Evolutionary conservation across 2,113 vertebrate species (phyloP), one percentile per base, ranked within the genome.

Genomic region (Desmodus rotundus): DNA sequence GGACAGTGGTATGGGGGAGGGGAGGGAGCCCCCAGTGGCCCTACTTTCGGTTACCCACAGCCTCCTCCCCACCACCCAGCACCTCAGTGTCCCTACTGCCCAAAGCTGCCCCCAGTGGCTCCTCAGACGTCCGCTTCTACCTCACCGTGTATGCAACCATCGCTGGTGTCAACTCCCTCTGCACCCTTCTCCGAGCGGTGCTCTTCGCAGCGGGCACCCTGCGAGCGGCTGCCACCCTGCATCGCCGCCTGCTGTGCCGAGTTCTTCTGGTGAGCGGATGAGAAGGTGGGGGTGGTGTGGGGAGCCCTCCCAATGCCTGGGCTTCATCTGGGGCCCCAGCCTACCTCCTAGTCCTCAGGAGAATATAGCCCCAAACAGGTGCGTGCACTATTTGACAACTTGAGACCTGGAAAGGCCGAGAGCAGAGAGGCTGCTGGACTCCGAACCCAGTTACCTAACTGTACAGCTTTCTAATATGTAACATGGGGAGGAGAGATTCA

Each of bases 161-260:
- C 19, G 99, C 99, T 5, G 98, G 94, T 0, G 97, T 98, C 68
- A 99, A 99, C 98, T 99, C 99, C 0, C 22, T 99, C 96, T 99
- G 99, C 97, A 99, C 99, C 1, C 98, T 99, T 10, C 87, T 99
- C 77, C 98, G 99, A 43, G 99, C 99, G 0, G 98, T 99, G 97
- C 98, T 99, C 8, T 99, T 99, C 0, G 99, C 99, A 3, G 99
- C 98, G 0, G 99, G 99, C 20, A 97, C 98, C 63, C 97, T 99
- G 94, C 94, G 86, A 26, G 99, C 99, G 0, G 99, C 99, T 0
- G 96, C 97, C 3, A 97, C 96, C 92, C 98, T 99, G 97, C 99
- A 99, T 93, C 93, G 91, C 92, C 98, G 98, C 76, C 98, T 99
- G 33, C 98, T 99, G 78, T 96, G 97, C 61, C 98, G 98, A 38